Conservation (phyloP, 2,888 invertebrate species). For the Acleris emargana region DNA sequence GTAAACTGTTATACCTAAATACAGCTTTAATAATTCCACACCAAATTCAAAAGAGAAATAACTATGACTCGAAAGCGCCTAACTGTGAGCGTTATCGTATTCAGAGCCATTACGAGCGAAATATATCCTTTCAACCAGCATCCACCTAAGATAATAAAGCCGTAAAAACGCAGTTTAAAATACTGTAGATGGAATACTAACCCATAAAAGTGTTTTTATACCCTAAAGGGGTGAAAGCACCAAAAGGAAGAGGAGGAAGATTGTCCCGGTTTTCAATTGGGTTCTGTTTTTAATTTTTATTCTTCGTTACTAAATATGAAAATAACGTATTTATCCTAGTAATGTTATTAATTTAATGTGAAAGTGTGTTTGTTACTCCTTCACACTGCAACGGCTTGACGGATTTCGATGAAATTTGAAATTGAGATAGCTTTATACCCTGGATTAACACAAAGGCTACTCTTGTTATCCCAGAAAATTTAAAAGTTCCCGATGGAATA, state of each 20-base stretch:
- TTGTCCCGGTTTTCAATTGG: constrained; percentile 1
- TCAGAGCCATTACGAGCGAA: constrained; percentile 27
- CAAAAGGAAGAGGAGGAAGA: constrained; percentile 44
- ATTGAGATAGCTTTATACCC: too few species aligned
- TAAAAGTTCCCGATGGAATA: too few species aligned
- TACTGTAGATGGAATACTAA: constrained; percentile 61
- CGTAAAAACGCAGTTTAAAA: constrained; percentile 65
- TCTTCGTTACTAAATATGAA: neutral
- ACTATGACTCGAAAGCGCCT: constrained; percentile 25
- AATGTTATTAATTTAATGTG: too few species aligned
- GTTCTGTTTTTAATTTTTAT: constrained; percentile 12
- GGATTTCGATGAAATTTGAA: too few species aligned
- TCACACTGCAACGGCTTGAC: too few species aligned
- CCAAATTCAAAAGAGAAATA: constrained; percentile 11
- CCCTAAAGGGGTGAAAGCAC: constrained; percentile 63
- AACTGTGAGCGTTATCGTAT: constrained; percentile 27
- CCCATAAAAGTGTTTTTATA: constrained; percentile 59
- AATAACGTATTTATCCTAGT: too few species aligned
- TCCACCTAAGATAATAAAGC: constrained; percentile 59
- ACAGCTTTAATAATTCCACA: neutral
- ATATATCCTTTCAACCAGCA: constrained; percentile 29
- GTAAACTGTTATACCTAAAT: too few species aligned
- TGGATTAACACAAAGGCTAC: too few species aligned
- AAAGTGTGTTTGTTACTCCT: too few species aligned
- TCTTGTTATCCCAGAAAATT: too few species aligned